Evolutionary conservation across 2,888 invertebrate genomes (phyloP).

Genomic region (Flexamia atlantica): DNA sequence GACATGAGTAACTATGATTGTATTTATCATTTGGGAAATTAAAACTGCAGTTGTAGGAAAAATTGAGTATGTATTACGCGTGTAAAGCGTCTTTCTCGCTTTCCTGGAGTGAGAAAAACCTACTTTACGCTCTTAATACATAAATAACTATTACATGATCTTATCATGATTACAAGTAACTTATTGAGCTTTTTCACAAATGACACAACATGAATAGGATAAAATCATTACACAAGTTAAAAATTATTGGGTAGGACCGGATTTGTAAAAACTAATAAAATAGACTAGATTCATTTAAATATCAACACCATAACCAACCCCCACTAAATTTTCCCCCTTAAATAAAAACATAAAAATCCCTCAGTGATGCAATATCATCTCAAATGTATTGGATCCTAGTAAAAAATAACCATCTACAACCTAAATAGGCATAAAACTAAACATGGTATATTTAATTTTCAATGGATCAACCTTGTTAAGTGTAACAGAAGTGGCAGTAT

Average conservation of each 20-base stretch:
- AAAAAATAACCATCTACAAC: neutral
- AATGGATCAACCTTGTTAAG: neutral
- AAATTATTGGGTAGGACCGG: neutral
- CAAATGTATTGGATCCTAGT: neutral
- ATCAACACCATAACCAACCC: neutral
- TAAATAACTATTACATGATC: too few species aligned
- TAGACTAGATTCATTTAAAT: constrained; percentile 21
- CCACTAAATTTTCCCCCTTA: neutral
- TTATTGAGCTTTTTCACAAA: constrained; percentile 4
- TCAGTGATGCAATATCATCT: neutral
- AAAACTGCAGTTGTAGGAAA: too few species aligned
- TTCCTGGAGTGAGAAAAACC: too few species aligned
- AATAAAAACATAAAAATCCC: neutral
- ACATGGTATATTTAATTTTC: neutral
- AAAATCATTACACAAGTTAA: neutral
- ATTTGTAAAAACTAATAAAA: neutral
- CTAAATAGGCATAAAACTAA: neutral
- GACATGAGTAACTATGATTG: too few species aligned
- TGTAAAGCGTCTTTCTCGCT: too few species aligned
- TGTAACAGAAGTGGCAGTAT: constrained; percentile 1
- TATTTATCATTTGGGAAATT: too few species aligned
- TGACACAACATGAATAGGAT: neutral
- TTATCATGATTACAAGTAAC: too few species aligned
- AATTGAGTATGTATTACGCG: too few species aligned
- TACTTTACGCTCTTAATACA: too few species aligned